Evolutionary conservation across 2,113 vertebrate species (phyloP).

Genomic region (Australoheros scitulus): DNA sequence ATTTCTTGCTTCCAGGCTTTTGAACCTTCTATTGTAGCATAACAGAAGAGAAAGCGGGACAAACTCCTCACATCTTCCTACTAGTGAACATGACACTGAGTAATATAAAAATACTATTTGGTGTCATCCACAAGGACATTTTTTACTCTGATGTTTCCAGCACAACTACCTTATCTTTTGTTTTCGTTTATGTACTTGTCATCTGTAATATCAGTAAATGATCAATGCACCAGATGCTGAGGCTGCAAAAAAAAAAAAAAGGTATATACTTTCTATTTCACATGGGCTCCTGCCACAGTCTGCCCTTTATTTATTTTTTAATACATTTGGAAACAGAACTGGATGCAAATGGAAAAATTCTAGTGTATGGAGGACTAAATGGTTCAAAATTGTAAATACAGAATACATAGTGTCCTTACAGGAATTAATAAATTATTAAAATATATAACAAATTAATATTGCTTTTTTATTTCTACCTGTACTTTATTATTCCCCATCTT

Average conservation of each 20-base stretch:
- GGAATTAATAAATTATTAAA: no score
- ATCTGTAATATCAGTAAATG: not conserved
- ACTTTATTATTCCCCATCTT: no score
- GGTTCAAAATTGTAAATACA: not conserved
- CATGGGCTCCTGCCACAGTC: not conserved
- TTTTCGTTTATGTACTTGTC: not conserved
- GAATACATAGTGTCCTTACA: not conserved
- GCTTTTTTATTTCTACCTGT: no score
- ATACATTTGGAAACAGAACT: not conserved
- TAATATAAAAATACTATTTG: not conserved
- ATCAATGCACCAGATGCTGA: not conserved
- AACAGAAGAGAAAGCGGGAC: not conserved
- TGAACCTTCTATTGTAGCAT: not conserved
- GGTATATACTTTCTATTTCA: not conserved
- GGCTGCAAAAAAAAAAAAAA: not conserved
- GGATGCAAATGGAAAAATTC: not conserved
- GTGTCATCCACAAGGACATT: not conserved
- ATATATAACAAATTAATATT: not conserved
- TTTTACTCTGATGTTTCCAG: not conserved
- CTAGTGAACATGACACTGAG: not conserved
- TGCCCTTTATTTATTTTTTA: not conserved
- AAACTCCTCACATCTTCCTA: not conserved
- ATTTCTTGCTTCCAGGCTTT: not conserved
- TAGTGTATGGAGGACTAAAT: not conserved
- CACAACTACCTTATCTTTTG: not conserved